phyloP scores from a whole-genome alignment of 1,140 invertebrate species.

The Drosophila sproati region DNA sequence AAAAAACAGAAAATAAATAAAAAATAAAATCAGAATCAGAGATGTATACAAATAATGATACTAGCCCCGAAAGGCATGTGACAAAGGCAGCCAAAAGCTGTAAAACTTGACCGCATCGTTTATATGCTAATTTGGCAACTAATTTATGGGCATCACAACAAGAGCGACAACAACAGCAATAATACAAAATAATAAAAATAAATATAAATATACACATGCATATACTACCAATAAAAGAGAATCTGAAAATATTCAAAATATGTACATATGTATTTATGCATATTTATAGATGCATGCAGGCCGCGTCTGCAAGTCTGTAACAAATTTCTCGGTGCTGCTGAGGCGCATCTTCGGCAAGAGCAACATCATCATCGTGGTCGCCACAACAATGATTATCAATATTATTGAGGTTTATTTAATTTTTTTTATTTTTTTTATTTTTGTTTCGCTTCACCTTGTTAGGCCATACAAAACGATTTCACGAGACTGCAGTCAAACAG shows the following conservation, averaged over 20 bases:
- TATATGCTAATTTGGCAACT: slow-evolving; percentile 76
- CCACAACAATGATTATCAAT: slow-evolving; percentile 45
- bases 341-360: slow-evolving; percentile 37
- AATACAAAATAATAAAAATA: slow-evolving; percentile 64
- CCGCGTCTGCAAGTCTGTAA: slow-evolving; percentile 66
- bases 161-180: slow-evolving; percentile 75
- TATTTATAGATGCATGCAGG: slow-evolving; percentile 55
- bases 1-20: neutral
- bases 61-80: slow-evolving; percentile 26
- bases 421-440: slow-evolving; percentile 80
- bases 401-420: slow-evolving; percentile 70
- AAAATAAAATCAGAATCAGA: neutral
- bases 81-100: slow-evolving; percentile 49
- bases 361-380: slow-evolving; percentile 38
- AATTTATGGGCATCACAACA: slow-evolving; percentile 79
- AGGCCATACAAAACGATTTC: slow-evolving; percentile 71
- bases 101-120: slow-evolving; percentile 72
- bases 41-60: slow-evolving; percentile 28
- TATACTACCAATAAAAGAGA: slow-evolving; percentile 8
- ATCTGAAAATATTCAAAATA: slow-evolving; percentile 10
- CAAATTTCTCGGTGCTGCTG: slow-evolving; percentile 62
- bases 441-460: slow-evolving; percentile 80
- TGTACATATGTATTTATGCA: slow-evolving; percentile 31
- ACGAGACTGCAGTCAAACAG: slow-evolving; percentile 47
- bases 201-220: slow-evolving; percentile 29